Evolutionary conservation across 2,113 vertebrate genomes (phyloP).

Genomic region (Limanda limanda): DNA sequence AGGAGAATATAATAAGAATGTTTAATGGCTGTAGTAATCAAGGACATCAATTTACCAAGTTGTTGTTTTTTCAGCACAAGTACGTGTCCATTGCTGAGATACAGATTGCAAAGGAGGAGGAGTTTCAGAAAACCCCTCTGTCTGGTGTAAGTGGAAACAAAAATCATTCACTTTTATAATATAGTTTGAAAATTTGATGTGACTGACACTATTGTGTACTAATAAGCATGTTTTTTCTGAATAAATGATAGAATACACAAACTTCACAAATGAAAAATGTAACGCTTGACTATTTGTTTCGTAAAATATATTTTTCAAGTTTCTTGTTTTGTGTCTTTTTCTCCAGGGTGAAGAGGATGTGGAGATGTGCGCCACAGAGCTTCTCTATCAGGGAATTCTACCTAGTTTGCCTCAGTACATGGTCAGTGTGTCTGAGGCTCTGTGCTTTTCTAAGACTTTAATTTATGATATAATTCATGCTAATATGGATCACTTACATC

Average conservation of each 20-base stretch:
- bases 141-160: conserved; percentile 86
- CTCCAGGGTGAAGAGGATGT: conserved; percentile 95
- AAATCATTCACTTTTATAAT: background rate
- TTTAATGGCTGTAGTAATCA: background rate
- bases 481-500: background rate
- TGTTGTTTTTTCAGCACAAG: conserved; percentile 87
- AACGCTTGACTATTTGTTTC: too few species aligned
- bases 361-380: conserved; percentile 91
- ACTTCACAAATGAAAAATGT: background rate
- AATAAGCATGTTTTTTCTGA: too few species aligned
- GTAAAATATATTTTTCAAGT: background rate
- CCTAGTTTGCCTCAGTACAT: conserved; percentile 98
- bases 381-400: conserved; percentile 96
- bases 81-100: conserved; percentile 96
- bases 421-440: conserved; percentile 82
- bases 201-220: background rate
- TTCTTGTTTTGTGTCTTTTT: conserved; percentile 26
- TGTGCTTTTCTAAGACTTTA: background rate
- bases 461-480: background rate
- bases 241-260: background rate
- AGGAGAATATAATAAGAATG: background rate
- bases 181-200: background rate
- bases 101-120: conserved; percentile 94
- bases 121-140: conserved; percentile 94
- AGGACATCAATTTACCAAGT: background rate